Percentiles rank a stretch among this genome's conserved stretches.
Conservation (phyloP, 1,140 invertebrate species). For the Drosophila dunni region DNA sequence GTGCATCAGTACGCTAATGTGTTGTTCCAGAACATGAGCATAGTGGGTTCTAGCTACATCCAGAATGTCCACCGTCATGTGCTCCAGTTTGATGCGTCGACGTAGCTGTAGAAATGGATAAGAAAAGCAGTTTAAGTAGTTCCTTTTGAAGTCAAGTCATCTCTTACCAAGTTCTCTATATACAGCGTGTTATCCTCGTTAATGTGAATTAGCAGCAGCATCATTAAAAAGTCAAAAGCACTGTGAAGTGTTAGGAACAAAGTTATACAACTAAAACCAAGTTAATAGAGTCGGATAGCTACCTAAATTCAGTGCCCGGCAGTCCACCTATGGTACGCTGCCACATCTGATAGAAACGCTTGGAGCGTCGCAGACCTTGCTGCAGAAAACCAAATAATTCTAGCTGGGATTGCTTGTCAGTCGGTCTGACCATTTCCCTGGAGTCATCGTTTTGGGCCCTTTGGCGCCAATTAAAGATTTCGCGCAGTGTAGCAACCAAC, state of each 20-base stretch:
- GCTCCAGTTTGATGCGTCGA: constrained; percentile 79
- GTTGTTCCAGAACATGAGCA: constrained; percentile 80
- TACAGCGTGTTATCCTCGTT: constrained; percentile 79
- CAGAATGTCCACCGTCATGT: constrained; percentile 82
- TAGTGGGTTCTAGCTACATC: constrained; percentile 80
- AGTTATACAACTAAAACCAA: neutral
- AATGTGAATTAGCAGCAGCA: constrained; percentile 84
- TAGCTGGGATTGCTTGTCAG: constrained; percentile 58
- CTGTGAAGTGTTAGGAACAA: constrained; percentile 52
- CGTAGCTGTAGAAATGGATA: constrained; percentile 53
- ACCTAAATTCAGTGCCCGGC: constrained; percentile 56
- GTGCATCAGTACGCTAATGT: constrained; percentile 82
- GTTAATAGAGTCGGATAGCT: neutral
- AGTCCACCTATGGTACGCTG: constrained; percentile 62
- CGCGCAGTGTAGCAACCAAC: constrained; percentile 69
- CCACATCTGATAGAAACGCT: constrained; percentile 75
- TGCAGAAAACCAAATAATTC: constrained; percentile 70
- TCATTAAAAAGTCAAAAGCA: constrained; percentile 84
- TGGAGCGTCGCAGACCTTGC: constrained; percentile 69
- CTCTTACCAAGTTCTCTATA: constrained; percentile 84
- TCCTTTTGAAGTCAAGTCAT: too few species aligned
- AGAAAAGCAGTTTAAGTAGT: neutral
- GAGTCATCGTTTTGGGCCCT: constrained; percentile 2
- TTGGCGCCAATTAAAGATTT: constrained; percentile 67
- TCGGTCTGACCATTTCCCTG: neutral